Evolutionary conservation across 2,888 invertebrate genomes (phyloP), one percentile per base, ranked within the genome.

Genomic region (Flabesymbios commensalis): DNA sequence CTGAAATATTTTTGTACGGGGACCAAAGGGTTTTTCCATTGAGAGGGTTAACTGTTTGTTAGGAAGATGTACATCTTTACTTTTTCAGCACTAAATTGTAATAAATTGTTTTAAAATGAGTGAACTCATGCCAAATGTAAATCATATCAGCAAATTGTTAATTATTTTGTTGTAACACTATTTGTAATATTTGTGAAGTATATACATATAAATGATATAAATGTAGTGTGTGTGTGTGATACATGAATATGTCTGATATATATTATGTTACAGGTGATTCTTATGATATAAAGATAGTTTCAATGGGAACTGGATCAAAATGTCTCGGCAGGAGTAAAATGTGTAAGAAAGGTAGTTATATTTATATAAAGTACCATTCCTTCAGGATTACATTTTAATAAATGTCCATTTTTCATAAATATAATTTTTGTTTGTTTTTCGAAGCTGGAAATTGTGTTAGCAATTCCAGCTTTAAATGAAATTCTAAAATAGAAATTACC

Each of bases 271-370:
- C n/a, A n/a, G n/a, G n/a, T n/a, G n/a, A n/a, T n/a, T n/a, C n/a
- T n/a, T n/a, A n/a, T 19, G 45, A 45, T 7, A 10, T 45, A 10
- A 10, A 22, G 10, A 32, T 49, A 10, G 31, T 49, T 31, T 26
- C 49, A 7, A 26, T 49, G 31, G 49, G 49, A 26, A 49, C 49
- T 10, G 49, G 49, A 7, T 49, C 49, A 7, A 49, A 49, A 32
- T 49, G 49, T 31, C 29, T 49, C 5, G 49, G 49, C 7, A 7
- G 31, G 14, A 49, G 22, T 32, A 49, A 49, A 22, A 28, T 49
- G 7, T 7, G 7, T 32, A 14, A 7, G 14, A 31, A 31, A 49
- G 49, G 49, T 49, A 26, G 7, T 7, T 10, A 49, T 26, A 7
- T 31, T 17, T 7, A 14, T 14, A 5, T 29, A 14, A 36, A 17